Conservation (phyloP, 2,797 vertebrate species). For the Pteropus rufus region DNA sequence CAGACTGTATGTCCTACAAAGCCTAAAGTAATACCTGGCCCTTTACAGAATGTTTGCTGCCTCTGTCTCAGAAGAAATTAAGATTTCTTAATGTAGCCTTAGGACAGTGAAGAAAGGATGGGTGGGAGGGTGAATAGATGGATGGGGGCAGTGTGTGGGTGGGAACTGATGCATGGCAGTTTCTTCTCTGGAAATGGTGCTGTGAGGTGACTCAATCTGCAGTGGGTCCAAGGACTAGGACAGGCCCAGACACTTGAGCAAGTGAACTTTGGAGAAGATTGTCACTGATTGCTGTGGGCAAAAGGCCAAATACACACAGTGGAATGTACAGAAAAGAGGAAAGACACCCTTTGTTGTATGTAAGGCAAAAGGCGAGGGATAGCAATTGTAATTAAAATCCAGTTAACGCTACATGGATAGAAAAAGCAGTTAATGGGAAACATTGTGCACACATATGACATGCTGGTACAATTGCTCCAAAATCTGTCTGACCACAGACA, state of each 20-base stretch:
- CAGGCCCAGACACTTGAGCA: not conserved
- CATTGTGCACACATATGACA: not conserved
- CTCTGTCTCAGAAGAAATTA: not conserved
- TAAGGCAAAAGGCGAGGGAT: not conserved
- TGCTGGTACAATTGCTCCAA: not conserved
- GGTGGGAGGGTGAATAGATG: not conserved
- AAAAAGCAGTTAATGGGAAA: not conserved
- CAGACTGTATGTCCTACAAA: not conserved
- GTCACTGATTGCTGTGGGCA: not conserved
- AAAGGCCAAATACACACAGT: not conserved
- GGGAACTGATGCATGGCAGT: not conserved
- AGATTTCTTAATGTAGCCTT: not conserved
- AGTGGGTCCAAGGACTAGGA: not conserved
- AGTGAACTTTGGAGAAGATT: not conserved
- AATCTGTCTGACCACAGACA: not conserved
- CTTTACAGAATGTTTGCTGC: not conserved
- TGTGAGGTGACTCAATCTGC: not conserved
- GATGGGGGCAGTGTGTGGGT: accelerated
- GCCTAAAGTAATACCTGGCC: not conserved
- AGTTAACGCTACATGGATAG: not conserved
- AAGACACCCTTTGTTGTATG: not conserved
- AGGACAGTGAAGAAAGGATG: not conserved
- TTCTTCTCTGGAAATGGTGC: not conserved
- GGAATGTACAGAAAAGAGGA: not conserved
- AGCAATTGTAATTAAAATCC: not conserved